Percentiles rank a stretch among this genome's conserved stretches.
Conservation (phyloP, 2,797 vertebrate genomes). For the Australoheros facetus region DNA sequence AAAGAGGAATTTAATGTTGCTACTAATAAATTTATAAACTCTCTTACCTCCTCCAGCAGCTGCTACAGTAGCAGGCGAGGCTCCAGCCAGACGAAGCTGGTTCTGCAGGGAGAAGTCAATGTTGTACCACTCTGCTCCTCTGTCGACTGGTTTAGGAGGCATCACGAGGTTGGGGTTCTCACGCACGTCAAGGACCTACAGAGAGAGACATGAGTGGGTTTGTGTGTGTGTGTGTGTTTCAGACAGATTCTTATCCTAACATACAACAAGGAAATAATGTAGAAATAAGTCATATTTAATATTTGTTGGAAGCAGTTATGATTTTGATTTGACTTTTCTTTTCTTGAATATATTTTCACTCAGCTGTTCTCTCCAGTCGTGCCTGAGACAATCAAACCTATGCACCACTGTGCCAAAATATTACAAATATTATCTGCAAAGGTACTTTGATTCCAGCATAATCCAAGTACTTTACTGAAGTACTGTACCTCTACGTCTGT, state of each 20-base stretch:
- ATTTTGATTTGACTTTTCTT: not conserved
- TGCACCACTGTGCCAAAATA: not conserved
- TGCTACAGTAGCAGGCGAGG: constrained; percentile 91
- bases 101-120: constrained; percentile 99
- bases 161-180: constrained; percentile 98
- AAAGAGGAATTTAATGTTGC: not conserved
- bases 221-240: not conserved
- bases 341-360: not conserved
- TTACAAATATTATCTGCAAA: not conserved
- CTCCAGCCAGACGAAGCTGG: constrained; percentile 94
- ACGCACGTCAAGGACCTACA: constrained; percentile 91
- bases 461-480: not conserved
- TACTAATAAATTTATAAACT: not conserved
- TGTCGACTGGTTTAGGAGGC: constrained; percentile 93
- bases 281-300: not conserved
- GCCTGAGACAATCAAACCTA: not conserved
- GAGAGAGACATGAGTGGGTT: not conserved
- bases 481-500: constrained; percentile 87
- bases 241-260: not conserved
- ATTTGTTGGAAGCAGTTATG: not conserved
- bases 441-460: not conserved
- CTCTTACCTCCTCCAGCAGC: constrained; percentile 87
- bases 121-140: constrained; percentile 92
- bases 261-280: not conserved
- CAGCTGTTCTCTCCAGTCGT: not conserved